Conservation (phyloP, 2,888 invertebrate genomes). For the Trimorus sp. region DNA sequence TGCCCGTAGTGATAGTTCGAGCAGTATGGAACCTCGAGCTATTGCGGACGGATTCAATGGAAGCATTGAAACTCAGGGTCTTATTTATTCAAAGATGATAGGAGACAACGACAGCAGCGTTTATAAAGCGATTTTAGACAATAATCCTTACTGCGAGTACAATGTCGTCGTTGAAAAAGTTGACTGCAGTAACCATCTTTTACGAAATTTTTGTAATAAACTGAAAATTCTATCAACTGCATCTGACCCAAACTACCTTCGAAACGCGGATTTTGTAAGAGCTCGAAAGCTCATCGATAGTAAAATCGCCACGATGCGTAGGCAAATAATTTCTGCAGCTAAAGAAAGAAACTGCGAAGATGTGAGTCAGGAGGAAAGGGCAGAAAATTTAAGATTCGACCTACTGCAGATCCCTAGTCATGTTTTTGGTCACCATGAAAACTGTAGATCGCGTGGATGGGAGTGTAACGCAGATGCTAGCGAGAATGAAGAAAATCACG, state of each 20-base stretch:
- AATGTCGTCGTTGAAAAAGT: slow-evolving; percentile 34
- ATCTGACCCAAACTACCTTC: not conserved
- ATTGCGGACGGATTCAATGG: slow-evolving; percentile 58
- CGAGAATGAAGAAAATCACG: not conserved
- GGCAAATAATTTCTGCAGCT: slow-evolving; percentile 2
- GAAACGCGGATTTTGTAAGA: slow-evolving; percentile 3
- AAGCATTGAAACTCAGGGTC: slow-evolving; percentile 56
- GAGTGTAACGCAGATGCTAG: not conserved
- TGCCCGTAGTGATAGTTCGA: slow-evolving; percentile 38
- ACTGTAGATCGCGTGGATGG: slow-evolving; percentile 47
- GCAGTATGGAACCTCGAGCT: slow-evolving; percentile 51
- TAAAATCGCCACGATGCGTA: slow-evolving; percentile 10
- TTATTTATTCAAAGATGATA: slow-evolving; percentile 63
- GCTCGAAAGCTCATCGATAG: slow-evolving; percentile 1
- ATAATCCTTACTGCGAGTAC: slow-evolving; percentile 65
- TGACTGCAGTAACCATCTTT: slow-evolving; percentile 66
- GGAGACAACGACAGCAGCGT: slow-evolving; percentile 75
- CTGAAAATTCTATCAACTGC: not conserved
- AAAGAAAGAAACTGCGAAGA: slow-evolving; percentile 6
- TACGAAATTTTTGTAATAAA: slow-evolving; percentile 49
- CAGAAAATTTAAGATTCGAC: slow-evolving; percentile 45
- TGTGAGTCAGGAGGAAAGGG: slow-evolving; percentile 25
- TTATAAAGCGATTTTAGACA: slow-evolving; percentile 70
- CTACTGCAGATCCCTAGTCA: slow-evolving; percentile 50
- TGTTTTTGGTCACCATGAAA: slow-evolving; percentile 50